phyloP scores from a whole-genome alignment of 2,888 invertebrate species.

The Chironomus riparius region DNA sequence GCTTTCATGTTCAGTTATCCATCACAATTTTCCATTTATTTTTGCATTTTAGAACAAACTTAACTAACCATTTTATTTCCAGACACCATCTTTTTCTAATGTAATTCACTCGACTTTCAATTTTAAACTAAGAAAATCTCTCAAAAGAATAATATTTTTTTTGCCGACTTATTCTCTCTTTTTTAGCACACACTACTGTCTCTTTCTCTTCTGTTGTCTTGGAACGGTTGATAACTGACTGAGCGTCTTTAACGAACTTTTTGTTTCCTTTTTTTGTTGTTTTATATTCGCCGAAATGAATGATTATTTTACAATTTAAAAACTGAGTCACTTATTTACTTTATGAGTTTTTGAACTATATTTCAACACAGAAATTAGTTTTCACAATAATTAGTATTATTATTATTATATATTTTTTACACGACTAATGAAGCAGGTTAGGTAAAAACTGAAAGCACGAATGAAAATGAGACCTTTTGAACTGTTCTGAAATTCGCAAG shows the following conservation, averaged over 20 bases:
- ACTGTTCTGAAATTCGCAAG: conserved; percentile 11
- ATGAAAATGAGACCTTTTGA: background rate
- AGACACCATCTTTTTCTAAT: conserved; percentile 41
- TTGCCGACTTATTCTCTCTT: conserved; percentile 1
- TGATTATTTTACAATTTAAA: background rate
- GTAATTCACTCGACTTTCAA: background rate
- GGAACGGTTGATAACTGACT: background rate
- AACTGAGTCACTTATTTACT: background rate
- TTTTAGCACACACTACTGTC: background rate
- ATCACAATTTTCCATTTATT: background rate
- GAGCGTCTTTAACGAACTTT: conserved; percentile 21
- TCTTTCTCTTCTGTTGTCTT: background rate
- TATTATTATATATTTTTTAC: too few relatives aligned
- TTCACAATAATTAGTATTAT: background rate
- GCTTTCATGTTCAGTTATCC: background rate
- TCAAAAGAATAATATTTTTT: background rate
- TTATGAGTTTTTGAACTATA: background rate
- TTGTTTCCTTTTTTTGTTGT: background rate
- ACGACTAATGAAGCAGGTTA: background rate
- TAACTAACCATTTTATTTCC: conserved; percentile 47
- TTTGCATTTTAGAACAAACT: background rate
- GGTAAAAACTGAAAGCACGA: background rate
- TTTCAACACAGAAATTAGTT: background rate
- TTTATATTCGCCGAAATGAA: background rate
- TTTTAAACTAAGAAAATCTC: background rate